Percentiles rank a stretch among this genome's conserved stretches.
These are phyloP conservation scores for Pseudomugil tenellus DNA, from an alignment of 2,797 vertebrate genomes.

Conservation along the genomic window DNA sequence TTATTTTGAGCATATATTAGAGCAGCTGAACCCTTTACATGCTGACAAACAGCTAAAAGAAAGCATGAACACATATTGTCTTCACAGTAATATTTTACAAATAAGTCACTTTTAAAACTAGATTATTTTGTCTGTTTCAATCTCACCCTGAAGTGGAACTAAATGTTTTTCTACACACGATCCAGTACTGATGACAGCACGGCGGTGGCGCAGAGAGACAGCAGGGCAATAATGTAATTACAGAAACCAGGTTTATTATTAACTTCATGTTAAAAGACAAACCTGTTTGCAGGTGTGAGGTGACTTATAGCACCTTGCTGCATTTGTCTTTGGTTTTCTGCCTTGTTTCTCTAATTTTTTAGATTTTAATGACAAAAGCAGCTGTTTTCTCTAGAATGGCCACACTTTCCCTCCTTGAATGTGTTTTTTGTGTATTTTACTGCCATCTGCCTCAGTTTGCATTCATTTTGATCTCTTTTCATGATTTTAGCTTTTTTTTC, in stretches of 20 bases:
- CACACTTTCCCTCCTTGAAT: constrained; percentile 13
- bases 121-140: not conserved
- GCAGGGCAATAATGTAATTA: constrained; percentile 22
- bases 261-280: constrained; percentile 13
- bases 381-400: constrained; percentile 37
- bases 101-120: not conserved
- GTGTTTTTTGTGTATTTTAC: constrained; percentile 22
- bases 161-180: not conserved
- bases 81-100: not conserved
- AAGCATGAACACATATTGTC: not conserved
- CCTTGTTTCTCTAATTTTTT: constrained; percentile 11
- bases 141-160: not conserved
- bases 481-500: constrained; percentile 5
- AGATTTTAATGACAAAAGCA: constrained; percentile 14
- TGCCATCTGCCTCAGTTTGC: constrained; percentile 40
- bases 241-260: constrained; percentile 32
- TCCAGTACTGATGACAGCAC: not conserved
- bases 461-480: constrained; percentile 30
- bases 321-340: constrained; percentile 17
- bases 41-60: not conserved
- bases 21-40: not conserved
- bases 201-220: constrained; percentile 4
- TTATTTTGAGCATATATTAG: not conserved
- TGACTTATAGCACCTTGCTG: constrained; percentile 38
- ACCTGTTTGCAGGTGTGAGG: constrained; percentile 48